Evolutionary conservation across 1,140 invertebrate species (phyloP), one percentile per base, ranked within the genome.

Genomic region (Rhizoglyphus robini): DNA sequence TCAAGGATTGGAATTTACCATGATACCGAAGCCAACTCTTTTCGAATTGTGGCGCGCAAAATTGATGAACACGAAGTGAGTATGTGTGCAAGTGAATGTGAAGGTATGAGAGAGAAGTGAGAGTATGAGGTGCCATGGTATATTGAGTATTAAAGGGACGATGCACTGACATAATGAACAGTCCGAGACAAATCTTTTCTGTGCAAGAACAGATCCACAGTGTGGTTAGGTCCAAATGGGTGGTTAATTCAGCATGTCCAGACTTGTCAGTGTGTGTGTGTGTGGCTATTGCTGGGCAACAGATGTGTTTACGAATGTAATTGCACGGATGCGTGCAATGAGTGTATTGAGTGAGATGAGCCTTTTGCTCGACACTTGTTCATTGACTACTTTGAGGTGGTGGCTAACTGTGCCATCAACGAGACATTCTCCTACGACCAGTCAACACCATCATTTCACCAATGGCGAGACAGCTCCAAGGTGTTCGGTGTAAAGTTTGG

Each of bases 401-500:
- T 60, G 27, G 58, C 58, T 1, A 60, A 60, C 27, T 60, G 58
- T 46, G 1, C 58, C 13, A 46, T 60, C 32, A 46, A 46, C 29
- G 29, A 60, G 15, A 29, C 58, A 34, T 60, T 60, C 30, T 32
- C 18, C 29, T 60, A 60, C 29, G 27, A 60, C 29, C 15, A 60
- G 29, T 15, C 58, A 27, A 60, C 58, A 20, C 11, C 30, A n/a
- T 29, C 58, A 60, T 60, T 60, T 60, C 58, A 60, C 29, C 58
- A 60, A 46, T 60, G 58, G 58, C 15, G 58, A 23, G 58, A n/a
- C 15, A 38, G 2, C 23, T 25, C 8, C 51, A 8, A 54, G 36
- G 30, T 60, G n/a, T 65, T 38, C 23, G 49, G 66, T 5, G 48
- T 63, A n/a, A 64, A 51, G 48, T 67, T 67, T 65, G 54, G 36